Evolutionary conservation across 2,113 vertebrate genomes (phyloP).

Genomic region (Mystacornis crossleyi): DNA sequence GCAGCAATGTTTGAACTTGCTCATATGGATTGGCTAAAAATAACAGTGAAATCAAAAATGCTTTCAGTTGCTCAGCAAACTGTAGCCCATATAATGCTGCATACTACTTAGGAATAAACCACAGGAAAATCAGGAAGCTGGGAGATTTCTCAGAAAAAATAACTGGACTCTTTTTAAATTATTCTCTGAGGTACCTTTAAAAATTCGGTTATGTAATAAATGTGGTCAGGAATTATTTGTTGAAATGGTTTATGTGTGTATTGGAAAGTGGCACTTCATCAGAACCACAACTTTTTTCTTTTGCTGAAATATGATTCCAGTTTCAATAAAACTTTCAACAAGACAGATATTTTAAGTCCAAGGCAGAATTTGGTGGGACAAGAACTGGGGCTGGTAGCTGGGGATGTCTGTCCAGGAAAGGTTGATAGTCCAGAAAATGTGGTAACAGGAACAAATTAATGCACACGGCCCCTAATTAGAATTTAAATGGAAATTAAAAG

Average conservation of each 20-base stretch:
- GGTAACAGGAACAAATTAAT: background rate
- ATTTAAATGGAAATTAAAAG: background rate
- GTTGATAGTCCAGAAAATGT: background rate
- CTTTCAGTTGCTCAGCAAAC: background rate
- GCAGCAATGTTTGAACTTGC: background rate
- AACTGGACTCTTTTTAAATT: background rate
- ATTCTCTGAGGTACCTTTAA: background rate
- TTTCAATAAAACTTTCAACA: background rate
- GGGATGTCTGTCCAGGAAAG: background rate
- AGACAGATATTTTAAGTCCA: background rate
- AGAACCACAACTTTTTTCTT: background rate
- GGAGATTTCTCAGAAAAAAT: background rate
- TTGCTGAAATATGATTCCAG: background rate
- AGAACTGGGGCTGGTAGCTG: background rate
- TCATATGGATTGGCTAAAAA: background rate
- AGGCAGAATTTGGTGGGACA: background rate
- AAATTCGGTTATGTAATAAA: background rate
- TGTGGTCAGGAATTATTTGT: background rate
- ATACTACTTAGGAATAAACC: background rate
- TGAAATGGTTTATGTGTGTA: background rate
- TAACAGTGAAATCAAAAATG: background rate
- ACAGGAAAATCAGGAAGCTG: background rate
- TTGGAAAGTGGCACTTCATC: constrained; percentile 3
- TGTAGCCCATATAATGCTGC: background rate
- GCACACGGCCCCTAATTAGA: fast-evolving